Conservation (phyloP, 2,113 vertebrate genomes). For the Tonatia bakeri region DNA sequence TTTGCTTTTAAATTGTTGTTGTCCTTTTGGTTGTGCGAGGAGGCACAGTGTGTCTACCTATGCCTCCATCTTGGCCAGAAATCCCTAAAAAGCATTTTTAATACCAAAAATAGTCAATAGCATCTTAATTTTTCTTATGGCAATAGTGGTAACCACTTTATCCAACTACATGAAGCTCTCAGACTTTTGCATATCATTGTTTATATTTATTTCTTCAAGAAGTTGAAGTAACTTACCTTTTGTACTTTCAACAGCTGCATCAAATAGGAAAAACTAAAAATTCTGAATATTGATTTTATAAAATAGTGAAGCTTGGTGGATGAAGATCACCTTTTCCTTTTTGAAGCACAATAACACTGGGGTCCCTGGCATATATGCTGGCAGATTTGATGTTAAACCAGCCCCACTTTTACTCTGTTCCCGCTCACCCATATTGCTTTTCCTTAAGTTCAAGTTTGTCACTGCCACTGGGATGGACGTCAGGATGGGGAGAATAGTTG, state of each 20-base stretch:
- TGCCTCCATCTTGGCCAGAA: too few relatives aligned
- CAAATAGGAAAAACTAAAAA: slow-evolving; percentile 5
- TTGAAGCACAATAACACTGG: not conserved
- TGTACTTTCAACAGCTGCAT: not conserved
- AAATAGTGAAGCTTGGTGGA: not conserved
- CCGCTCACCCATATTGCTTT: not conserved
- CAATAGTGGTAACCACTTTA: not conserved
- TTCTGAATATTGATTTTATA: slow-evolving; percentile 20
- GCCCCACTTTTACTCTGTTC: not conserved
- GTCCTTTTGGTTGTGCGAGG: too few relatives aligned
- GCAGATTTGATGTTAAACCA: not conserved
- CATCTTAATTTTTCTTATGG: slow-evolving; percentile 35
- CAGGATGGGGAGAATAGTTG: not conserved
- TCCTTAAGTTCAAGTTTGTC: not conserved
- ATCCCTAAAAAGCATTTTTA: not conserved
- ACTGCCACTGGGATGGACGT: not conserved
- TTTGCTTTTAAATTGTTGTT: too few relatives aligned
- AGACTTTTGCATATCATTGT: not conserved
- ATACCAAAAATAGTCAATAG: not conserved
- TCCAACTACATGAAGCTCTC: not conserved
- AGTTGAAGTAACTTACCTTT: slow-evolving; percentile 12
- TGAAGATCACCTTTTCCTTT: not conserved
- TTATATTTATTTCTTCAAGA: slow-evolving; percentile 42
- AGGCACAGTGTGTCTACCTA: too few relatives aligned
- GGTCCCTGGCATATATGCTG: not conserved